Percentiles rank a stretch among this genome's conserved stretches.
These are phyloP conservation scores for Megamerina dolium DNA, from an alignment of 2,888 invertebrate genomes.

Conservation along the genomic window DNA sequence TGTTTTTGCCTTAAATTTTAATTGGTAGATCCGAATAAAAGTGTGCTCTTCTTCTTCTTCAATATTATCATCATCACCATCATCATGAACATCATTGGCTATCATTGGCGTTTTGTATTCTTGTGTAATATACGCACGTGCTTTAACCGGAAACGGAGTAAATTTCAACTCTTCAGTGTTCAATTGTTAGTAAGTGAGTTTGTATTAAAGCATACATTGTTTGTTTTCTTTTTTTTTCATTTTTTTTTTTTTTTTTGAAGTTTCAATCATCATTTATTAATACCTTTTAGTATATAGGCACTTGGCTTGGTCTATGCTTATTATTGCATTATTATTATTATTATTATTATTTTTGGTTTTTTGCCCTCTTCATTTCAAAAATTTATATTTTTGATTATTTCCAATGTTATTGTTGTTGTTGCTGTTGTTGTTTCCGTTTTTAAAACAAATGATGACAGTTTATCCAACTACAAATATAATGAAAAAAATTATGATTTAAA, in stretches of 20 bases:
- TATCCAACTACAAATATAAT: constrained; percentile 25
- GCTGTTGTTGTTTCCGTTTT: constrained; percentile 31
- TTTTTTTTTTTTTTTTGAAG: constrained; percentile 3
- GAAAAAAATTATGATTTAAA: constrained; percentile 20
- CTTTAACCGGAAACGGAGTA: constrained; percentile 43
- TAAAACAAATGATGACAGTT: constrained; percentile 36
- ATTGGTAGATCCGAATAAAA: constrained; percentile 14
- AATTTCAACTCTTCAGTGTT: neutral
- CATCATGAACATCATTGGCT: too few relatives aligned
- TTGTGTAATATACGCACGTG: constrained; percentile 37
- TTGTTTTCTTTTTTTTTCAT: constrained; percentile 4
- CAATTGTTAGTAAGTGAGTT: too few relatives aligned
- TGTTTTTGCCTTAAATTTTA: constrained; percentile 1
- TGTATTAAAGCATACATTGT: too few relatives aligned
- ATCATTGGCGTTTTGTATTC: too few relatives aligned
- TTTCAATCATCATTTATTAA: too few relatives aligned
- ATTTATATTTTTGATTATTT: too few relatives aligned
- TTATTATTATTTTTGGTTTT: too few relatives aligned
- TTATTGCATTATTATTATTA: constrained; percentile 7
- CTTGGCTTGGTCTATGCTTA: constrained; percentile 14
- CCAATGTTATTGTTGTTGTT: too few relatives aligned
- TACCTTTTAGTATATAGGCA: constrained; percentile 10
- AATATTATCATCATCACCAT: too few relatives aligned
- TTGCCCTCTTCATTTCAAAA: too few relatives aligned
- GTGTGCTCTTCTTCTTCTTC: too few relatives aligned